Evolutionary conservation across 2,797 vertebrate genomes (phyloP).

Genomic region (Rousettus madagascariensis): DNA sequence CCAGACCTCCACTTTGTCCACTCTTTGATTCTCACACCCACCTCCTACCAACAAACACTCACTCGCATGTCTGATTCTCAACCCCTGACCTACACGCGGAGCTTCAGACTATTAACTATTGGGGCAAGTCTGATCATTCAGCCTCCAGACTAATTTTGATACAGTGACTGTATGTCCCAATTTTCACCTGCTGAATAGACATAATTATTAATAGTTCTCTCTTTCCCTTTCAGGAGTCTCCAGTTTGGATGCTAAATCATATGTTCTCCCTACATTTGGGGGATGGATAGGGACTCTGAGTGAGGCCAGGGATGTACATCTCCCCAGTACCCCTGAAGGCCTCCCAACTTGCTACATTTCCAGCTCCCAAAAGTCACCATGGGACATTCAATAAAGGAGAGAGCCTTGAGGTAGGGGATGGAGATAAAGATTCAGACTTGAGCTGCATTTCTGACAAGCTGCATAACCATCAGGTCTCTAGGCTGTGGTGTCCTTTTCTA

Average conservation of each 20-base stretch:
- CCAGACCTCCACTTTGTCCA: neutral
- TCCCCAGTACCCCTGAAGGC: too few species aligned
- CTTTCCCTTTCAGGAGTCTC: neutral
- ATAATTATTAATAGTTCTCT: neutral
- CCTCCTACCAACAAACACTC: neutral
- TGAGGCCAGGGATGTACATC: neutral
- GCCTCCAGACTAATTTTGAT: neutral
- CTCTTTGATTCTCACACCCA: neutral
- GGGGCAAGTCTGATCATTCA: neutral
- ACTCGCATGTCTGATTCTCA: neutral
- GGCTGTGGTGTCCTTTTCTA: neutral
- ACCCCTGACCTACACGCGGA: neutral
- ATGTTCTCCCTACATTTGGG: neutral
- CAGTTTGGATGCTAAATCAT: neutral
- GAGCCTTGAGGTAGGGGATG: neutral
- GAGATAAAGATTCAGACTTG: neutral
- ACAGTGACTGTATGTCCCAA: neutral
- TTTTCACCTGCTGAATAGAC: neutral
- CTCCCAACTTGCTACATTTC: neutral
- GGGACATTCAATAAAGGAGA: neutral
- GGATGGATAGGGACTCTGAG: neutral
- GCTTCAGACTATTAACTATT: too few species aligned
- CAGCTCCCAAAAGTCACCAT: neutral
- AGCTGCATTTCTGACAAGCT: neutral
- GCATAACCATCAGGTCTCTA: neutral